Base-by-base conservation (phyloP, 2,113 vertebrate species). In the Dipodomys spectabilis region DNA sequence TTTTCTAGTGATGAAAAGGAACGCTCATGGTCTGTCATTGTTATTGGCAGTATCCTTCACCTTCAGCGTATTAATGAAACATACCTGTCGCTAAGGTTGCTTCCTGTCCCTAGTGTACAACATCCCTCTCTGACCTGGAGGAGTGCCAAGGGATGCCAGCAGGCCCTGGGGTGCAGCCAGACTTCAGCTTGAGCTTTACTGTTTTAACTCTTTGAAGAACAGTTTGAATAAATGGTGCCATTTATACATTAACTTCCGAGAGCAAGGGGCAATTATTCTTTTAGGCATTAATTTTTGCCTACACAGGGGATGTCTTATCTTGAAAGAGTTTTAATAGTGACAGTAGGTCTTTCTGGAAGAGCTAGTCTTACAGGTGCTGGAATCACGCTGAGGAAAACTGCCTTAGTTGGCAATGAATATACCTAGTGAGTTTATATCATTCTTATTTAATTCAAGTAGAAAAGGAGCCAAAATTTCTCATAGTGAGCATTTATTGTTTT, bases 361-460 rank as follows among this genome's bases (percentile, higher is more conserved):
- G 27, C 44, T 30, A 53, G 6, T 44, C 10, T 79, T 86, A 83
- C 0, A 62, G 60, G 86, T 74, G 91, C 71, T 82, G 32, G 73
- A 94, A 89, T 27, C 20, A 44, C 82, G 15, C 35, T 93, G 69
- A 93, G 69, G 49, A 92, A 90, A 82, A 82, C 71, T 88, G 79
- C 4, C 27, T 62, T 16, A 84, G 39, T 75, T 92, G 82, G 67
- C 64, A 86, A 73, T 84, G 35, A 25, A 4, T 69, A 92, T 93
- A 85, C 23, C 60, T 88, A 84, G 45, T 89, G 77, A 80, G 88
- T 92, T 95, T 93, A 75, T 91, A n/a, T 73, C 79, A 62, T 91
- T 90, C 32, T 19, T 2, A 20, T 25, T 93, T 77, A 85, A 30
- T 86, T 93, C 11, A 94, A 90, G 79, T 87, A 69, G 23, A 64